phyloP scores from a whole-genome alignment of 2,888 invertebrate species.

The Oligia latruncula region DNA sequence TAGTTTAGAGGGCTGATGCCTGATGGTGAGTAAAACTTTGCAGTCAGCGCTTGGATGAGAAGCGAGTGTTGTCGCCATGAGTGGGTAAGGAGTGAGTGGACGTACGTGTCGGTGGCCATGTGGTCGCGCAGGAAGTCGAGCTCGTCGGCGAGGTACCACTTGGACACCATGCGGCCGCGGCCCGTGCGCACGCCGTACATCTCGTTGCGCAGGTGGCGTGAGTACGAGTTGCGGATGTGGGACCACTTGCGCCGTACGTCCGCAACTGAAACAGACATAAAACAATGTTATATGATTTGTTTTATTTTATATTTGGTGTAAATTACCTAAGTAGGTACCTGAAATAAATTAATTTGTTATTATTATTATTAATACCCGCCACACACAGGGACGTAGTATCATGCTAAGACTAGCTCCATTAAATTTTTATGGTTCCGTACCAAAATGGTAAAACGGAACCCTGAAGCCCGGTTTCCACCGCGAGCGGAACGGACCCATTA shows the following conservation, averaged over 20 bases:
- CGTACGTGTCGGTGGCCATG: slow-evolving; percentile 87
- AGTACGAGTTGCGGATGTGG: slow-evolving; percentile 88
- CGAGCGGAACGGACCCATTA: too few species aligned
- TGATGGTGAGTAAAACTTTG: not conserved
- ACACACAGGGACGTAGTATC: not conserved
- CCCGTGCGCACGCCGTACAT: slow-evolving; percentile 86
- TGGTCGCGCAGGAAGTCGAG: slow-evolving; percentile 85
- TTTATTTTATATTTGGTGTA: not conserved
- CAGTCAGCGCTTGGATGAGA: not conserved
- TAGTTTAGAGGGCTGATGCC: not conserved
- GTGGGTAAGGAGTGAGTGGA: not conserved
- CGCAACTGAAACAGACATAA: slow-evolving; percentile 74
- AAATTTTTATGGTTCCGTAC: too few species aligned
- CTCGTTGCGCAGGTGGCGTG: slow-evolving; percentile 87
- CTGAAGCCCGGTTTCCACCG: too few species aligned
- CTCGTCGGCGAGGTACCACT: slow-evolving; percentile 88
- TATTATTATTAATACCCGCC: not conserved
- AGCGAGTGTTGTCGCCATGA: not conserved
- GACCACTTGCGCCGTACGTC: slow-evolving; percentile 88
- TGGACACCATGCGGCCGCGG: slow-evolving; percentile 83
- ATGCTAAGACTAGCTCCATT: too few species aligned
- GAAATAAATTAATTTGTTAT: not conserved
- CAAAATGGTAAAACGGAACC: too few species aligned
- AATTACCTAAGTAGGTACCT: not conserved
- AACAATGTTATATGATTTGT: not conserved